Conservation (phyloP, 2,797 vertebrate species). For the Alectoris magna region DNA sequence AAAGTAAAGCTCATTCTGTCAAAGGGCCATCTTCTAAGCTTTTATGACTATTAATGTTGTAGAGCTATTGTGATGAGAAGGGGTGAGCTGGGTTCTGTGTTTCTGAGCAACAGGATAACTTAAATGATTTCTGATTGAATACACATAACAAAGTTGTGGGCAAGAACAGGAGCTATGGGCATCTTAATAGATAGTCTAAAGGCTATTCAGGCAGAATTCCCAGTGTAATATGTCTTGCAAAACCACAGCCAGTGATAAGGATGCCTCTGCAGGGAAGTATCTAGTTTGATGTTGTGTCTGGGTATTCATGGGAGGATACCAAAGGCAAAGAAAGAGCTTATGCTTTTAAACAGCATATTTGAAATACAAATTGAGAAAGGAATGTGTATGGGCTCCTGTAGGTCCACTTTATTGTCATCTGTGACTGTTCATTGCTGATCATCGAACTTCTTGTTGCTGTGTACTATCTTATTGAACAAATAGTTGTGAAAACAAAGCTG, state of each 20-base stretch:
- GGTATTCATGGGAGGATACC: neutral
- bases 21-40: neutral
- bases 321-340: neutral
- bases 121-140: neutral
- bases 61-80: neutral
- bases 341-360: neutral
- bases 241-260: neutral
- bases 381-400: neutral
- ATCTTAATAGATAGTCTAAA: neutral
- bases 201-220: neutral
- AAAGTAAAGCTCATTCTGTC: neutral
- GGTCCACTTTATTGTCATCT: neutral
- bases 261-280: neutral
- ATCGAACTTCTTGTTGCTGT: neutral
- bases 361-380: neutral
- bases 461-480: neutral
- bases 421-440: neutral
- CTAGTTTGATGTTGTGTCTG: neutral
- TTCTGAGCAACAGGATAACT: neutral
- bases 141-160: neutral
- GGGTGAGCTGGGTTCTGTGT: fast-evolving
- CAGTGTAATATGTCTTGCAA: neutral
- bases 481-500: neutral
- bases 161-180: neutral
- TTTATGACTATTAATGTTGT: neutral